Percentiles rank a stretch among this genome's conserved stretches.
These are phyloP conservation scores for Linnaemya vulpina DNA, from an alignment of 2,888 invertebrate species.

Conservation along the genomic window DNA sequence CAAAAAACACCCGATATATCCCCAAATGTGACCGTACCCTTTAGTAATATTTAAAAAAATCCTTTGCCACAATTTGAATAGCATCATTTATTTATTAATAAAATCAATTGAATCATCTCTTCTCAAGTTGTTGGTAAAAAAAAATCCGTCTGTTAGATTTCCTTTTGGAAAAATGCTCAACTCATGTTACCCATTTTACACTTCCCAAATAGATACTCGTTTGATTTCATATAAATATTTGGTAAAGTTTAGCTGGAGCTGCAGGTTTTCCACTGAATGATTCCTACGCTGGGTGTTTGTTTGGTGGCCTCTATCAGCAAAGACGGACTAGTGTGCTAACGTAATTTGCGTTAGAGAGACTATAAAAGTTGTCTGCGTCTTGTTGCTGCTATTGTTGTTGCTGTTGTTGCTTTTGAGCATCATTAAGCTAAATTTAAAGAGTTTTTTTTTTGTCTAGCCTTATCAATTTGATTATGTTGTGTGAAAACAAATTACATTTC, in stretches of 20 bases:
- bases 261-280: constrained; percentile 50
- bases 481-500: constrained; percentile 83
- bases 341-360: constrained; percentile 5
- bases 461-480: constrained; percentile 83
- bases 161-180: neutral
- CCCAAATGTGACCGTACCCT: too few relatives aligned
- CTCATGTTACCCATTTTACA: constrained; percentile 22
- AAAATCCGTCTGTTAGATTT: neutral
- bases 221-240: constrained; percentile 3
- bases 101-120: too few relatives aligned
- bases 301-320: constrained; percentile 58
- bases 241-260: constrained; percentile 45
- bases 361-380: constrained; percentile 11
- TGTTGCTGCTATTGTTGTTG: too few relatives aligned
- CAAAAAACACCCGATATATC: too few relatives aligned
- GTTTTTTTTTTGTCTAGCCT: constrained; percentile 80
- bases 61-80: too few relatives aligned
- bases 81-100: too few relatives aligned
- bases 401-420: constrained; percentile 78
- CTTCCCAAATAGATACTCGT: neutral
- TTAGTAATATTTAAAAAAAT: too few relatives aligned
- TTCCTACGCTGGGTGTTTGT: constrained; percentile 52
- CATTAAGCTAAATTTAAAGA: constrained; percentile 83
- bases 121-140: too few relatives aligned
- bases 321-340: constrained; percentile 22